Conservation (phyloP, 2,797 vertebrate species). For the Takifugu ocellatus region DNA sequence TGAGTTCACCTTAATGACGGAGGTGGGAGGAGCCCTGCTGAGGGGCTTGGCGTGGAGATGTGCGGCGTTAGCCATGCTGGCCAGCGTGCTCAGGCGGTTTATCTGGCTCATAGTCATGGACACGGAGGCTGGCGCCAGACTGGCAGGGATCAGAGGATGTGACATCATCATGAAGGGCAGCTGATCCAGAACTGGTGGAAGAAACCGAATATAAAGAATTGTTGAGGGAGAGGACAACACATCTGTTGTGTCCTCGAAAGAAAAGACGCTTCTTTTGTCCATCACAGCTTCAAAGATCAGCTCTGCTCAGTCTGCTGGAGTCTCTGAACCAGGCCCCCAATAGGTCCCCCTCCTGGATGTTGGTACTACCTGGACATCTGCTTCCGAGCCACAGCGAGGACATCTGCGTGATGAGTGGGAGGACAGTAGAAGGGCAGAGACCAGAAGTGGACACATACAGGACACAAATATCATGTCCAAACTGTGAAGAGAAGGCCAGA, state of each 20-base stretch:
- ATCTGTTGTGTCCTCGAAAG: too few relatives aligned
- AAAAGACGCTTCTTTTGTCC: not conserved
- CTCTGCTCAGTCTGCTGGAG: slow-evolving; percentile 14
- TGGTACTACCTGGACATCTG: slow-evolving; percentile 12
- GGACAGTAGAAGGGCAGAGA: too few relatives aligned
- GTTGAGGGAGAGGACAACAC: not conserved
- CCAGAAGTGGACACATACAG: too few relatives aligned
- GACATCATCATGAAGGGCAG: slow-evolving; percentile 99
- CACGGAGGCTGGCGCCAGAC: slow-evolving; percentile 96
- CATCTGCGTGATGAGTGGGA: too few relatives aligned
- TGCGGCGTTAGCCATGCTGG: slow-evolving; percentile 92
- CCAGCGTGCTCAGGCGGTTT: slow-evolving; percentile 96
- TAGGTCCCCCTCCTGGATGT: slow-evolving; percentile 61
- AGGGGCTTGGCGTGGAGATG: slow-evolving; percentile 84
- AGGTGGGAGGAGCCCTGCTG: slow-evolving; percentile 72
- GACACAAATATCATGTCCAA: too few relatives aligned
- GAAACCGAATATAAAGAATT: slow-evolving; percentile 10
- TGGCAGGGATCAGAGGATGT: slow-evolving; percentile 96
- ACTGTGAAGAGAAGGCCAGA: too few relatives aligned
- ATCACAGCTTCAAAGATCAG: slow-evolving; percentile 11
- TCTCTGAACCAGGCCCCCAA: slow-evolving; percentile 57
- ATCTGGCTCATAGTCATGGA: slow-evolving; percentile 99
- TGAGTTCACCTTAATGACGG: slow-evolving; percentile 93
- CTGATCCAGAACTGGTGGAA: slow-evolving; percentile 83
- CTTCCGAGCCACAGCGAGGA: too few relatives aligned